A percentile compares a stretch with the other conserved stretches of the same genome.
phyloP scores from a whole-genome alignment of 2,888 invertebrate genomes.

The Lysandra coridon region DNA sequence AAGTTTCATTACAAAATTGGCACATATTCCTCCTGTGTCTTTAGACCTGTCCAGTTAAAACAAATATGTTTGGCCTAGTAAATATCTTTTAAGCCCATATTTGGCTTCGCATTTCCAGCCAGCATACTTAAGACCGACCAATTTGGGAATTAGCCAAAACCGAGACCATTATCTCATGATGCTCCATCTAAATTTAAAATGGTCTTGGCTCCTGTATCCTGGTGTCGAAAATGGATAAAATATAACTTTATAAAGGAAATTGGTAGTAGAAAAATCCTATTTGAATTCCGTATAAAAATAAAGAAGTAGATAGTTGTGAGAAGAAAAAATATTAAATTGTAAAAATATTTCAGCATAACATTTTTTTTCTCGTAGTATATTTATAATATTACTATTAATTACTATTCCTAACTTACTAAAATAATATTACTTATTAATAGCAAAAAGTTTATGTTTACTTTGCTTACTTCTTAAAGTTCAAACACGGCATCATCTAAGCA shows the following conservation, averaged over 20 bases:
- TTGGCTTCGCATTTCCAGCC: constrained; percentile 5
- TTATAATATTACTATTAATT: too few species aligned
- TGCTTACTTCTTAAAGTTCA: too few species aligned
- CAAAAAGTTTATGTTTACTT: too few species aligned
- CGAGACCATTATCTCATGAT: neutral
- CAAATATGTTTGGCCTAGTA: constrained; percentile 4
- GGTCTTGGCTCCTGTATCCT: neutral
- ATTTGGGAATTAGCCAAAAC: constrained; percentile 18
- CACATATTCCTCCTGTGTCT: neutral
- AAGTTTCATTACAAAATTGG: constrained; percentile 1
- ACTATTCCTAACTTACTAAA: too few species aligned
- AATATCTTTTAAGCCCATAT: constrained; percentile 15
- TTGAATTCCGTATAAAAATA: neutral
- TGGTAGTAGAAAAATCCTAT: neutral
- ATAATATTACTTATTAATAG: too few species aligned
- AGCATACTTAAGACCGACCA: neutral
- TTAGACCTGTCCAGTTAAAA: constrained; percentile 9
- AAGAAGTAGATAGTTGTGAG: neutral
- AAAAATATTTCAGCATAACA: too few species aligned
- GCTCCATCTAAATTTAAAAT: constrained; percentile 7
- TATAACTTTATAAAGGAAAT: neutral
- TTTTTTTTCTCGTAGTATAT: too few species aligned
- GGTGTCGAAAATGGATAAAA: neutral
- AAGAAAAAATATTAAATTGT: neutral
- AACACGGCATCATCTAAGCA: neutral